These are phyloP conservation scores for Hippocampus zosterae DNA, from an alignment of 2,113 vertebrate genomes.

Conservation along the genomic window DNA sequence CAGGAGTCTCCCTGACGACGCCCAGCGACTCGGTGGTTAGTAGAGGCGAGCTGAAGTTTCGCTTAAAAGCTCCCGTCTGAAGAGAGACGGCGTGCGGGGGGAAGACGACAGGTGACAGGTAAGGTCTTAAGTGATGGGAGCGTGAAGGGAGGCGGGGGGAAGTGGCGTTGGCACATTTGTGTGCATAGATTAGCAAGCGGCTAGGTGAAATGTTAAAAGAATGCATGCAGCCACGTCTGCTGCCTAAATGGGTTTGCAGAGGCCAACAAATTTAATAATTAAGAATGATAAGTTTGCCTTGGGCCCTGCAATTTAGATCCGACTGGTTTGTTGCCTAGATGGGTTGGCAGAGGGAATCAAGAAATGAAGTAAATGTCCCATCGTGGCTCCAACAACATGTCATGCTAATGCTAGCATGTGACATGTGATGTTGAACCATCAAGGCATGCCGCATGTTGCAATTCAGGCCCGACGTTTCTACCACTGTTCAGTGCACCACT, in stretches of 20 bases:
- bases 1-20: constrained; percentile 72
- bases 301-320: no score
- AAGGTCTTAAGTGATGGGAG: background rate
- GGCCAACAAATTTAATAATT: background rate
- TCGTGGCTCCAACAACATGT: no score
- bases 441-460: background rate
- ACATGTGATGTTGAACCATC: no score
- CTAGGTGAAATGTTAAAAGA: background rate
- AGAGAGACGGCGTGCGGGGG: background rate
- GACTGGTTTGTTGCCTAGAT: no score
- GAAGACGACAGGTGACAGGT: background rate
- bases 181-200: background rate
- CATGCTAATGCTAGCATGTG: no score
- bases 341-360: background rate
- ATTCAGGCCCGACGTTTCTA: background rate
- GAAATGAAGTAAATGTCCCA: no score
- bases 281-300: no score
- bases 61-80: constrained; percentile 80
- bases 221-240: background rate
- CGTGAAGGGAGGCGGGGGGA: constrained; percentile 12
- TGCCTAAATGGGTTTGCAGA: background rate
- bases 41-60: constrained; percentile 88
- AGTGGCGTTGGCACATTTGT: constrained; percentile 1
- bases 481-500: background rate
- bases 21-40: constrained; percentile 75